Evolutionary conservation across 2,797 vertebrate genomes (phyloP).

Genomic region (Pterois miles): DNA sequence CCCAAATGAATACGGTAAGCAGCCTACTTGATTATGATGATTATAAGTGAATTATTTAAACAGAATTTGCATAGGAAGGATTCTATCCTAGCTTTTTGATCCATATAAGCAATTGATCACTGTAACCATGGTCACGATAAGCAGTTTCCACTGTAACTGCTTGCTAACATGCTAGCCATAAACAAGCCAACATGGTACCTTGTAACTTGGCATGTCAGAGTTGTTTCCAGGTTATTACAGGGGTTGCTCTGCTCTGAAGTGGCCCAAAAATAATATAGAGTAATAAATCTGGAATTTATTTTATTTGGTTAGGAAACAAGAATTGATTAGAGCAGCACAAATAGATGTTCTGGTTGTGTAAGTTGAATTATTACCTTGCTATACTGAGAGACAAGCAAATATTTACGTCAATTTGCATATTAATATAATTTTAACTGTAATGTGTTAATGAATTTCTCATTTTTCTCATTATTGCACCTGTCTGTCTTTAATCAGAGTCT

Average conservation of each 20-base stretch:
- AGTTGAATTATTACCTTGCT: neutral
- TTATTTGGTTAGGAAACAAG: neutral
- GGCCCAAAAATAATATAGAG: neutral
- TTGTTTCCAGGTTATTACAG: neutral
- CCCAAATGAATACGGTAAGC: too few species aligned
- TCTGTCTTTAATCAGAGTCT: neutral
- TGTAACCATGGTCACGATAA: too few species aligned
- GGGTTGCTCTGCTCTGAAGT: neutral
- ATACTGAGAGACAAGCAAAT: neutral
- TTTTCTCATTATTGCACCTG: neutral
- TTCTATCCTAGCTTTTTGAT: too few species aligned
- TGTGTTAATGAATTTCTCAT: neutral
- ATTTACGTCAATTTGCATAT: neutral
- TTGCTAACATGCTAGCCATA: too few species aligned
- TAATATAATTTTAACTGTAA: neutral
- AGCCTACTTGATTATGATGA: too few species aligned
- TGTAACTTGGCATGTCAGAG: neutral
- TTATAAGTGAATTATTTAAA: too few species aligned
- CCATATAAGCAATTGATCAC: too few species aligned
- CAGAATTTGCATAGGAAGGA: too few species aligned
- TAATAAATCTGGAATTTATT: neutral
- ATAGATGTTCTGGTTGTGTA: neutral
- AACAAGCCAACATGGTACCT: too few species aligned
- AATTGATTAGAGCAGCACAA: neutral
- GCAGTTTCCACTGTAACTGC: too few species aligned